These are phyloP conservation scores for Cheilosia vulpina DNA, from an alignment of 2,888 invertebrate species.

Conservation along the genomic window DNA sequence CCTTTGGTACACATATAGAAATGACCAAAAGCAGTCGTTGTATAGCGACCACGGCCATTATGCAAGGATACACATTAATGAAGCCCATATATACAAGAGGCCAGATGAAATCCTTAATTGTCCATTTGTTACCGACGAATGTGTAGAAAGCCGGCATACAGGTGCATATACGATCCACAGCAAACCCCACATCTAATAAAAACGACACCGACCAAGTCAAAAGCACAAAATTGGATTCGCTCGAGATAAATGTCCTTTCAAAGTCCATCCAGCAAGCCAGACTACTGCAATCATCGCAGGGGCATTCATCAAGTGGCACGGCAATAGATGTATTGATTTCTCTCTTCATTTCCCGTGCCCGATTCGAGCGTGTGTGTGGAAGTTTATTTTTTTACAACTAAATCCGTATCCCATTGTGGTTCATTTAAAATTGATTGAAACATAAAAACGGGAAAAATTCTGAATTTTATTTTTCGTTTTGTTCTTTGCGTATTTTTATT, in stretches of 20 bases:
- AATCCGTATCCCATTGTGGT: constrained; percentile 62
- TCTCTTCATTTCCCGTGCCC: constrained; percentile 19
- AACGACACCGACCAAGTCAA: constrained; percentile 12
- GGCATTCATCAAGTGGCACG: constrained; percentile 59
- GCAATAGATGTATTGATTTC: no score
- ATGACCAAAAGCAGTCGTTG: constrained; percentile 29
- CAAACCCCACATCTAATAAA: constrained; percentile 2
- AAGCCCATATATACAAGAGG: constrained; percentile 21
- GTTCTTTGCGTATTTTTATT: constrained; percentile 18
- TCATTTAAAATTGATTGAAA: constrained; percentile 72
- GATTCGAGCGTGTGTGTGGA: neutral
- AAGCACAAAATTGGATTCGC: constrained; percentile 20
- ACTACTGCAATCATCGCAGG: neutral
- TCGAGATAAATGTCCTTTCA: constrained; percentile 15
- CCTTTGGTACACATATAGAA: constrained; percentile 14
- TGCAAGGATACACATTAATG: constrained; percentile 53
- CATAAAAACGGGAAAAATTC: constrained; percentile 53
- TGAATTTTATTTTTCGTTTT: constrained; percentile 24
- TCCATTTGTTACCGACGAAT: constrained; percentile 8
- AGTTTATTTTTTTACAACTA: constrained; percentile 27
- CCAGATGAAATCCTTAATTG: constrained; percentile 48
- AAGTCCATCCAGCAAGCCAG: neutral
- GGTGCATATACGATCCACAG: constrained; percentile 10
- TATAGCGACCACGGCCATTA: constrained; percentile 38
- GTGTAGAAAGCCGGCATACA: neutral